Evolutionary conservation across 2,797 vertebrate genomes (phyloP), one percentile per base, ranked within the genome.

Genomic region (Harpagifer antarcticus): DNA sequence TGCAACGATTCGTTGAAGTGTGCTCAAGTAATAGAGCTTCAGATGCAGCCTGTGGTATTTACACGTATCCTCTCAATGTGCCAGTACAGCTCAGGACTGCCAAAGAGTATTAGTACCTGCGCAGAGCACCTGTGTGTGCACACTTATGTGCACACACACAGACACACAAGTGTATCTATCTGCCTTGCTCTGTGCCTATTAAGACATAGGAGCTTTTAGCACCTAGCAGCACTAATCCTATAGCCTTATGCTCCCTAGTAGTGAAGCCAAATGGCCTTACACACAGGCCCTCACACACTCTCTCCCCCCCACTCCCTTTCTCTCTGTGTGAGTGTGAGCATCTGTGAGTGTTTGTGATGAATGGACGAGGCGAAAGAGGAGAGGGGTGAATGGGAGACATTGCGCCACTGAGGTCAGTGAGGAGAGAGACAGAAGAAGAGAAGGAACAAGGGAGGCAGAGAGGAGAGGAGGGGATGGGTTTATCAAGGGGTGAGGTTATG

Each of bases 161-260:
- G 10, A 78, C 78, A 73, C 56, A 68, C 76, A 81, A 79, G 69
- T 83, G 80, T 78, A 78, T 85, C 60, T 56, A 67, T 59, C 74
- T 68, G 52, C 53, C 77, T 86, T 83, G 85, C 72, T 79, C 76
- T 77, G 70, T 68, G 75, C 79, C 81, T 92, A 93, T 91, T 82
- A 90, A 93, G 89, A 94, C 90, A 90, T 74, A 83, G 83, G 81
- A 76, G 90, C 87, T 91, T 91, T 92, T 92, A 90, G 87, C 92
- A 92, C 90, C 92, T 90, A 91, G 86, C 89, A 91, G 91, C 82
- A 91, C 87, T 91, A 92, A 92, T 93, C 91, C 91, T 90, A 86
- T 82, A 86, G 90, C 91, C 90, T 85, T 88, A 90, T 91, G 90
- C 74, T 90, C 84, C 69, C 86, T 83, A 85, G 73, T 68, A 64